phyloP scores from a whole-genome alignment of 2,113 vertebrate genomes.

The Zapornia atra region DNA sequence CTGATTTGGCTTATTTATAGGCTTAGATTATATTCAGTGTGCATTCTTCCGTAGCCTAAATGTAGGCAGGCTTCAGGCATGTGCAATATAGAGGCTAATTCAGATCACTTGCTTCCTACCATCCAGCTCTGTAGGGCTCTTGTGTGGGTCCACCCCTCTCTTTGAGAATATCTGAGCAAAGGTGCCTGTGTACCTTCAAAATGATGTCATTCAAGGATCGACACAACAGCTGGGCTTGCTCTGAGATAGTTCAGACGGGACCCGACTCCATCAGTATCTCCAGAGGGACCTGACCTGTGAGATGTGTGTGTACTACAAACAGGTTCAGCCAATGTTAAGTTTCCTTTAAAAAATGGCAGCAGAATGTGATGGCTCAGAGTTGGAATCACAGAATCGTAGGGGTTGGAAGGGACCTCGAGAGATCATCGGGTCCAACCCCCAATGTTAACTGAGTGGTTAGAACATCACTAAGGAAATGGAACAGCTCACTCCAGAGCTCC shows the following conservation, averaged over 20 bases:
- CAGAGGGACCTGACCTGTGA: neutral
- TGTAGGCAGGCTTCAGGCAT: neutral
- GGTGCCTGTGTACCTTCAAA: neutral
- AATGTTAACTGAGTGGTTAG: neutral
- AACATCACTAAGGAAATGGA: neutral
- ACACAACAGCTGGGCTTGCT: neutral
- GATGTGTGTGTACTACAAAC: neutral
- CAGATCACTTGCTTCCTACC: neutral
- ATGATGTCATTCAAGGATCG: neutral
- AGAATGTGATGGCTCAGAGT: neutral
- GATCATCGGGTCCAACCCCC: too few species aligned
- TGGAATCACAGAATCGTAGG: too few species aligned
- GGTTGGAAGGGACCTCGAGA: too few species aligned
- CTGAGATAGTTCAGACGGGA: neutral
- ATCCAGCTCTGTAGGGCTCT: neutral
- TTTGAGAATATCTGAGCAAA: neutral
- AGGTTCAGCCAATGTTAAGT: neutral
- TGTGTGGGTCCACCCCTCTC: neutral
- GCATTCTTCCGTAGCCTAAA: neutral
- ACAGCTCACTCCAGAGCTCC: neutral
- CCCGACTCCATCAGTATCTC: neutral
- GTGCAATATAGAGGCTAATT: neutral
- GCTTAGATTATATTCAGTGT: neutral
- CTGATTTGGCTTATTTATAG: neutral
- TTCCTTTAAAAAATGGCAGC: neutral